phyloP scores from a whole-genome alignment of 1,140 invertebrate genomes.

The Philopotamus ludificatus region DNA sequence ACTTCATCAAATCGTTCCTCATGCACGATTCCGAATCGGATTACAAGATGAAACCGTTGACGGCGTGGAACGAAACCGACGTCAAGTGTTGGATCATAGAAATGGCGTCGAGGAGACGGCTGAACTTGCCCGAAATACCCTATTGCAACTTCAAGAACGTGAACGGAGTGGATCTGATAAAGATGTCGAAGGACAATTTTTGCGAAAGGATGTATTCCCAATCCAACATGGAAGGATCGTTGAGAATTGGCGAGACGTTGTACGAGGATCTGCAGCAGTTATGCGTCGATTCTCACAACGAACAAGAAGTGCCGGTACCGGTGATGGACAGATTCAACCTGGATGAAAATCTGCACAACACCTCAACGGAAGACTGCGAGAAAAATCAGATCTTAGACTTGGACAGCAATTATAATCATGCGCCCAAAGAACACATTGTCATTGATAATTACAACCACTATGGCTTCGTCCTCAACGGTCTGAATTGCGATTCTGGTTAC shows the following conservation, averaged over 20 bases:
- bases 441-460: too few species aligned
- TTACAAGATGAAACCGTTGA: conserved; percentile 22
- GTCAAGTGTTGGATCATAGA: conserved; percentile 29
- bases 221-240: not conserved
- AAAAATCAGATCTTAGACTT: conserved; percentile 16
- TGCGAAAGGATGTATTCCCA: conserved; percentile 11
- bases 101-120: not conserved
- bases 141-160: conserved; percentile 15
- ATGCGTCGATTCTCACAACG: not conserved
- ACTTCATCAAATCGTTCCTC: not conserved
- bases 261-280: conserved; percentile 13
- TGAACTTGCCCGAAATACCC: conserved; percentile 5
- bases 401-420: too few species aligned
- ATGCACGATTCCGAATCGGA: conserved; percentile 2
- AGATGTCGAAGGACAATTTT: conserved; percentile 20
- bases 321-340: conserved; percentile 6
- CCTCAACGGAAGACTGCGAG: not conserved
- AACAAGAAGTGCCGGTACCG: conserved; percentile 19
- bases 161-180: conserved; percentile 8
- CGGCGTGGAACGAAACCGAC: conserved; percentile 20
- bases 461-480: not conserved
- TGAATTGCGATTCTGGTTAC: not conserved
- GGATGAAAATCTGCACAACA: conserved; percentile 11
- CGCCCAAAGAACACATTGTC: not conserved
- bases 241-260: conserved; percentile 3